These are phyloP conservation scores for Halocynthia roretzi DNA, from an alignment of 23 tunicate species.

Conservation along the genomic window DNA sequence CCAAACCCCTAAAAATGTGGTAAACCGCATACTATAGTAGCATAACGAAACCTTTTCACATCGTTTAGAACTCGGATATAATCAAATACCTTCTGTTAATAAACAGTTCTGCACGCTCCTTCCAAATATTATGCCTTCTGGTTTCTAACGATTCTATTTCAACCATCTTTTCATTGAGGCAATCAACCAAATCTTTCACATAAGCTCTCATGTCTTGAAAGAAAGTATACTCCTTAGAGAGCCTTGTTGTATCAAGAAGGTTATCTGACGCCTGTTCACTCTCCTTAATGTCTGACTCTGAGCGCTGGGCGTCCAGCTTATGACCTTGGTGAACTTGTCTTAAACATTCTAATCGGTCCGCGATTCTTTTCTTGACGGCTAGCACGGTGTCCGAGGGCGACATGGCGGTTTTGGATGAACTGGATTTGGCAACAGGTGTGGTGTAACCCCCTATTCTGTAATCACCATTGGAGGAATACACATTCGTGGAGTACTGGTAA, in stretches of 20 bases:
- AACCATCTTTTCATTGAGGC: constrained; percentile 57
- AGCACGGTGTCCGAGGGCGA: constrained; percentile 14
- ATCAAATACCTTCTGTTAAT: constrained; percentile 10
- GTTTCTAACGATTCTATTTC: constrained; percentile 48
- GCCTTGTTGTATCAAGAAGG: constrained; percentile 30
- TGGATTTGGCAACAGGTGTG: not conserved
- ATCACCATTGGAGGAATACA: not conserved
- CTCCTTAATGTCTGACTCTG: constrained; percentile 39
- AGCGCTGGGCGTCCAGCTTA: constrained; percentile 32
- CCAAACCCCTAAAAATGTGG: too few species aligned
- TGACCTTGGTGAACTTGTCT: constrained; percentile 25
- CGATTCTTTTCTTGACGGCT: constrained; percentile 39
- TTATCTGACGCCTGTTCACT: constrained; percentile 61
- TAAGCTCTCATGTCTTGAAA: constrained; percentile 81
- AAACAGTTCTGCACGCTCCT: constrained; percentile 27
- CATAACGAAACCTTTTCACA: too few species aligned
- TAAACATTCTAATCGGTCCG: constrained; percentile 18
- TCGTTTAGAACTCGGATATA: too few species aligned
- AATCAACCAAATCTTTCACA: constrained; percentile 56
- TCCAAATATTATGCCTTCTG: constrained; percentile 46
- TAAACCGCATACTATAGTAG: too few species aligned
- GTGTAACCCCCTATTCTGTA: not conserved
- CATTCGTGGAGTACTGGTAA: constrained; percentile 1
- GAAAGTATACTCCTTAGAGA: constrained; percentile 58
- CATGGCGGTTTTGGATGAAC: constrained; percentile 2